Evolutionary conservation across 35 echinoderm and acorn worm genomes (phyloP), one percentile per base, ranked within the genome.

Genomic region (Apostichopus japonicus): DNA sequence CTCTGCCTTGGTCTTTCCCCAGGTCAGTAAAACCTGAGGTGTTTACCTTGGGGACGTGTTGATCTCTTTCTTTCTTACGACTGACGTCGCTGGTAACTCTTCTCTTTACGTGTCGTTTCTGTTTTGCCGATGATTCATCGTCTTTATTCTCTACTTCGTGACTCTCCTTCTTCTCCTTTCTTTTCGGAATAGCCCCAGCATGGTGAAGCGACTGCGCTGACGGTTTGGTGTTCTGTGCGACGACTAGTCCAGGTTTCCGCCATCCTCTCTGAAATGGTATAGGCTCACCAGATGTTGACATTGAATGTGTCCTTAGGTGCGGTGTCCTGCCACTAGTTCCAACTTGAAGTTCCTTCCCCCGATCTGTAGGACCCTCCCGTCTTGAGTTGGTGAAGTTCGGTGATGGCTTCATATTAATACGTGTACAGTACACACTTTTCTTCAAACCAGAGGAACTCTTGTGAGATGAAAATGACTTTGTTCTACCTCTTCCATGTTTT

Each of bases 101-200:
- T 10, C 79, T 83, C 54, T 52, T 83, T 17, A 54, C 9, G 55
- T 5, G 13, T n/a, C 51, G 79, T 55, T 55, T 83, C 33, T 44
- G 33, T 44, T 44, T 44, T 44, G 33, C 33, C 33, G 2, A 44
- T 6, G 44, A 6, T 4, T 16, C 54, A 54, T 13, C 6, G 11
- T 17, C 44, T 83, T 11, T 33, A 15, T 52, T 52, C 15, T 83
- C 24, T 53, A 1, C 54, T 83, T 13, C 25, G 15, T 83, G 44
- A 54, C 54, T 83, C 54, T 83, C 10, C 33, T 54, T 24, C 19
- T 55, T 53, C 27, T 83, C 79, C 79, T 52, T 53, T 15, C 54
- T 44, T 21, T 83, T 83, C 54, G 79, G 79, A 83, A 83, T 83
- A 83, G 79, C 79, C 44, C 79, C 79, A 52, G 79, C 33, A 54